A percentile compares a stretch with the other conserved stretches of the same genome.
These are phyloP conservation scores for Siderastrea radians DNA, from an alignment of 92 coral and sea anemone species.

Conservation along the genomic window DNA sequence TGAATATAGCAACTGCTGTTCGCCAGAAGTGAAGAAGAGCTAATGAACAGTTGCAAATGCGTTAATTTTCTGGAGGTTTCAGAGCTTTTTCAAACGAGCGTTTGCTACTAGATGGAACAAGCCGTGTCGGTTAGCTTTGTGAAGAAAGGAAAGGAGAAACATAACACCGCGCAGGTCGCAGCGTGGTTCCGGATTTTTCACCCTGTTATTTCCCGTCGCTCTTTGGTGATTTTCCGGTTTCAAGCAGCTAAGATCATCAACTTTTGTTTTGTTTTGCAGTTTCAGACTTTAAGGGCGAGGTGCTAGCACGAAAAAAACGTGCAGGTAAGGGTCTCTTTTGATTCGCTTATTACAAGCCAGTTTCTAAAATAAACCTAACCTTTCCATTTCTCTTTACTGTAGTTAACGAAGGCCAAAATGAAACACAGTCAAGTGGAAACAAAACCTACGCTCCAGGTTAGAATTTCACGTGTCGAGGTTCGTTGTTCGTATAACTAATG, in stretches of 20 bases:
- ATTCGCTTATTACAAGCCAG: background rate
- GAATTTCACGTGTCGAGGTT: background rate
- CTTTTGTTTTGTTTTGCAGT: background rate
- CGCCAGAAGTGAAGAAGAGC: no score
- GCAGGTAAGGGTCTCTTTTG: slow-evolving; percentile 8
- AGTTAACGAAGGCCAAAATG: slow-evolving; percentile 34
- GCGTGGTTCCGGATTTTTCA: no score
- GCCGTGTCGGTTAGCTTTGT: no score
- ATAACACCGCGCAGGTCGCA: no score
- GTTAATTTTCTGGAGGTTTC: no score
- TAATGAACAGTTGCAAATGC: no score
- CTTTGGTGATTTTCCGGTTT: no score
- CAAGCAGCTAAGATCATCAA: background rate
- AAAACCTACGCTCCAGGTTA: slow-evolving; percentile 19
- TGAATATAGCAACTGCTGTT: no score
- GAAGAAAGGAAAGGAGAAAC: no score
- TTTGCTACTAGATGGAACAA: no score
- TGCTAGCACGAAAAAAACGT: slow-evolving; percentile 36
- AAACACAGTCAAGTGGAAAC: slow-evolving; percentile 18
- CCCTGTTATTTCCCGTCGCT: no score
- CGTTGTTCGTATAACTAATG: background rate
- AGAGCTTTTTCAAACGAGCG: no score
- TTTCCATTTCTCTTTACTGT: background rate
- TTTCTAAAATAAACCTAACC: background rate
- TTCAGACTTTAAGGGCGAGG: background rate